Evolutionary conservation across 1,140 invertebrate species (phyloP).

Genomic region (Eubasilissa regina): DNA sequence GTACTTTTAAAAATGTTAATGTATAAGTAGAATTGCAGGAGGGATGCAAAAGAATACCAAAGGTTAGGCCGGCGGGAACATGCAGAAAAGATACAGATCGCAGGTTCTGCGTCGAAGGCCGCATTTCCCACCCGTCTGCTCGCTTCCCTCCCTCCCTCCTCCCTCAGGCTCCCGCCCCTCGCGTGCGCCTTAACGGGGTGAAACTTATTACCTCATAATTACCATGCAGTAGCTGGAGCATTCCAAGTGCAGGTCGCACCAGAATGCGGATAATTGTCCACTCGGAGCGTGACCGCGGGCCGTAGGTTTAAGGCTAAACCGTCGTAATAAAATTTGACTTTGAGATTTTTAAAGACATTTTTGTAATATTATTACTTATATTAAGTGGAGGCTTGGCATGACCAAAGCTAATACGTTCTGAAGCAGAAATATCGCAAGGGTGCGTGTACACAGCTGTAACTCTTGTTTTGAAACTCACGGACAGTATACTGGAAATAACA

Average conservation of each 20-base stretch:
- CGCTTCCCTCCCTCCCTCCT: constrained; percentile 5
- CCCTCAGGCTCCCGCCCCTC: not conserved
- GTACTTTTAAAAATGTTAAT: no score
- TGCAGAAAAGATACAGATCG: not conserved
- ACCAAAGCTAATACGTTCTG: no score
- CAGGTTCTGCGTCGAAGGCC: not conserved
- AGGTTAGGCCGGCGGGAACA: not conserved
- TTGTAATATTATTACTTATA: no score
- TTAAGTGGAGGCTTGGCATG: no score
- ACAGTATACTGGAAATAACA: no score
- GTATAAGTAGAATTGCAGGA: no score
- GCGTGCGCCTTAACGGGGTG: constrained; percentile 8
- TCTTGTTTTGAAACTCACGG: no score
- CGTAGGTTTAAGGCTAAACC: constrained; percentile 14
- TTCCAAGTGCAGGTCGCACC: constrained; percentile 21
- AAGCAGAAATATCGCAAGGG: no score
- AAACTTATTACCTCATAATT: constrained; percentile 23
- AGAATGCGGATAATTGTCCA: constrained; percentile 17
- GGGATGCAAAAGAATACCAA: not conserved
- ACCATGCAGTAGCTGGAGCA: constrained; percentile 8
- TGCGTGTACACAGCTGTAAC: no score
- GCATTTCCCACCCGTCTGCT: not conserved
- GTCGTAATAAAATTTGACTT: not conserved
- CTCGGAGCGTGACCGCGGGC: constrained; percentile 34
- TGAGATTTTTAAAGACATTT: not conserved